Evolutionary conservation across 2,113 vertebrate genomes (phyloP).

Genomic region (Ptilonorhynchus violaceus): DNA sequence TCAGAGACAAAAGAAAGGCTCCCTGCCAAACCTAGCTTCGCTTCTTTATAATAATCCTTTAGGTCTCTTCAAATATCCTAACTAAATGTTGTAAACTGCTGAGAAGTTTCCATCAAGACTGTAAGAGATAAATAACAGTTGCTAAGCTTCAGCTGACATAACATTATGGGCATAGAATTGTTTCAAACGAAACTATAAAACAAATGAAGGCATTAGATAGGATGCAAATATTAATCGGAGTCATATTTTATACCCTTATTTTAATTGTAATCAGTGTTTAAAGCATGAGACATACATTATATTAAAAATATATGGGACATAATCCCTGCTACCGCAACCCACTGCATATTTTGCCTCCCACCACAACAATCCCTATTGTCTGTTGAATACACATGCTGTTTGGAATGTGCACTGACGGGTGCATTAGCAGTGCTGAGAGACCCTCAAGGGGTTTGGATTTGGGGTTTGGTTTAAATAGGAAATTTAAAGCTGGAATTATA

Average conservation of each 20-base stretch:
- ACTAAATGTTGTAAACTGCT: conserved; percentile 57
- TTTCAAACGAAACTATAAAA: conserved; percentile 33
- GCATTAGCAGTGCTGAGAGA: neutral
- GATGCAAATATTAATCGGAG: conserved; percentile 64
- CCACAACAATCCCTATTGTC: conserved; percentile 47
- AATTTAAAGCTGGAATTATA: neutral
- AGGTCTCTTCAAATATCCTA: conserved; percentile 52
- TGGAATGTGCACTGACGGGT: neutral
- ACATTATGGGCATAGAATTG: neutral
- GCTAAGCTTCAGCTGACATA: conserved; percentile 43
- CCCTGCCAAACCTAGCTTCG: conserved; percentile 67
- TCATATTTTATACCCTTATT: conserved; percentile 59
- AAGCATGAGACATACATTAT: conserved; percentile 51
- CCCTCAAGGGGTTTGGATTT: neutral
- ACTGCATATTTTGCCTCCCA: conserved; percentile 20
- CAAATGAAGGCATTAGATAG: conserved; percentile 42
- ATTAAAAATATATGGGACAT: conserved; percentile 62
- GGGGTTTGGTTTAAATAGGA: neutral
- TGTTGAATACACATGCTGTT: neutral
- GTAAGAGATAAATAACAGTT: conserved; percentile 56
- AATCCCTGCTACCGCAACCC: conserved; percentile 58
- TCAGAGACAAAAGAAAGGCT: conserved; percentile 73
- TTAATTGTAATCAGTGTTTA: conserved; percentile 59
- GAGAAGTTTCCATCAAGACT: conserved; percentile 58
- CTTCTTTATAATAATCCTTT: conserved; percentile 63